Conservation (phyloP, 2,888 invertebrate genomes). For the Helleia helle region DNA sequence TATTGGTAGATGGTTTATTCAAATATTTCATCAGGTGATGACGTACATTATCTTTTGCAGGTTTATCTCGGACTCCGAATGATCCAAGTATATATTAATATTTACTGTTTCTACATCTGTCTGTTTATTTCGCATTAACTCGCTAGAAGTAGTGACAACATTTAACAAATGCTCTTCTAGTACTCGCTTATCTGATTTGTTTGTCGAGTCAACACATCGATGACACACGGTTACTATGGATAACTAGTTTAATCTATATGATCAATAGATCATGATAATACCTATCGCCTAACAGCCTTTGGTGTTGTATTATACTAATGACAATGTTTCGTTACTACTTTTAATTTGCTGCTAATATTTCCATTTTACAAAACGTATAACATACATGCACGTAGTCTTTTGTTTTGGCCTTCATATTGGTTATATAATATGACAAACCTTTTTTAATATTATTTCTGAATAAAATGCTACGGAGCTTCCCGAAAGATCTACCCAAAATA, state of each 20-base stretch:
- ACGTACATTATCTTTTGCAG: conserved; percentile 40
- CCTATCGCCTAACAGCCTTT: conserved; percentile 1
- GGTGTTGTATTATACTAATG: conserved; percentile 6
- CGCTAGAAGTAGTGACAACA: neutral
- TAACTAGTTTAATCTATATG: conserved; percentile 1
- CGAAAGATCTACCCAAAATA: too few species aligned
- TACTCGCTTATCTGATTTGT: neutral
- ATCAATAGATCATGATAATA: conserved; percentile 5
- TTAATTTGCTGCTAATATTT: conserved; percentile 6
- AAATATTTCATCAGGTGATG: neutral
- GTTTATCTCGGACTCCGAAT: conserved; percentile 56
- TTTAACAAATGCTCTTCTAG: neutral
- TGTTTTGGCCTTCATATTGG: too few species aligned
- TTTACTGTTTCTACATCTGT: conserved; percentile 25
- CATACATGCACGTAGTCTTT: too few species aligned
- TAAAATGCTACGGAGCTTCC: too few species aligned
- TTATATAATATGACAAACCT: too few species aligned
- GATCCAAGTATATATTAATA: conserved; percentile 61
- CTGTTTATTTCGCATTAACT: conserved; percentile 11
- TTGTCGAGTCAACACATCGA: conserved; percentile 1
- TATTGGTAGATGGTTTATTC: neutral
- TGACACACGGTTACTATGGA: conserved; percentile 4
- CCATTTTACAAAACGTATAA: neutral
- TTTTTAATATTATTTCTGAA: too few species aligned
- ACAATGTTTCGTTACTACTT: too few species aligned